A percentile compares a stretch with the other conserved stretches of the same genome.
Evolutionary conservation across 92 coral and sea anemone genomes (phyloP).

Genomic region (Hydrozoanthus gracilis): DNA sequence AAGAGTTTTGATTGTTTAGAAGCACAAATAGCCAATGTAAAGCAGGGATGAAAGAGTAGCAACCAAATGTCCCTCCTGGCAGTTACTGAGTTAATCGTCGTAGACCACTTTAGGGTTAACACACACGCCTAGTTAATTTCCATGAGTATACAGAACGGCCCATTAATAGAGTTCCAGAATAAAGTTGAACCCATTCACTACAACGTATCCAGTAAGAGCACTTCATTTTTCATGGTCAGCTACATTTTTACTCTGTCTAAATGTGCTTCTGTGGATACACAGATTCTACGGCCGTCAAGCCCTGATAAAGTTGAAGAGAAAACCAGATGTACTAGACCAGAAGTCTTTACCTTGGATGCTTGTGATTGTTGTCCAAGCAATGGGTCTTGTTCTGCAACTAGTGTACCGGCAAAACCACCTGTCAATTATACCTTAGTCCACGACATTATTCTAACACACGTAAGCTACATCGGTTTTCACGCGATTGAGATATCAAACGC

Average conservation of each 20-base stretch:
- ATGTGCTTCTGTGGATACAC: not conserved
- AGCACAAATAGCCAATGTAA: not conserved
- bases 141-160: no score
- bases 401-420: not conserved
- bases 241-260: not conserved
- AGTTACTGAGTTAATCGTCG: no score
- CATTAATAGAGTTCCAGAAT: no score
- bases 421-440: slow-evolving; percentile 26
- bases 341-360: not conserved
- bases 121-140: no score
- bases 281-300: slow-evolving; percentile 38
- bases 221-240: not conserved
- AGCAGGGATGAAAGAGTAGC: no score
- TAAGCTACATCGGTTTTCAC: slow-evolving; percentile 1
- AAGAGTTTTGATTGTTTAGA: not conserved
- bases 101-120: no score
- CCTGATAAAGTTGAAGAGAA: not conserved
- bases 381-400: not conserved
- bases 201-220: not conserved
- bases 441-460: slow-evolving; percentile 4
- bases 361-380: not conserved
- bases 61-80: no score
- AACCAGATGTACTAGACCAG: not conserved
- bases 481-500: slow-evolving; percentile 18
- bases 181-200: not conserved